Evolutionary conservation across 2,113 vertebrate genomes (phyloP), one percentile per base, ranked within the genome.

Genomic region (Carassius auratus): DNA sequence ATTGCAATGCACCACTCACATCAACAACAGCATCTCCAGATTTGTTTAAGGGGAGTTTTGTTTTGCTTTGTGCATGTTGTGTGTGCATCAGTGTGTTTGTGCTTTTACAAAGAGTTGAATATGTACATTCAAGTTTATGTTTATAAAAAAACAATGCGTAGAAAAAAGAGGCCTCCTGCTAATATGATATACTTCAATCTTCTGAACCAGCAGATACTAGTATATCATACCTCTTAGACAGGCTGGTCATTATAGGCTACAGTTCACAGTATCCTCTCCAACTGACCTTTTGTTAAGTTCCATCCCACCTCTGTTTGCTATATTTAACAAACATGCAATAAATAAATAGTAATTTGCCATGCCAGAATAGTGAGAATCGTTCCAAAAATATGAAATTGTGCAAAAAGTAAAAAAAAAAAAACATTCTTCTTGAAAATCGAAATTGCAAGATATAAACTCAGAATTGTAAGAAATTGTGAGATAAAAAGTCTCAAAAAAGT

Each of bases 21-120:
- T 90, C 81, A 86, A 89, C 90, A 89, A 86, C 87, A 90, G 87
- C 19, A 15, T 61, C 33, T 62, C 36, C 19, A 61, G 50, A 77
- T n/a, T 76, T 30, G 48, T 14, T 64, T 68, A 17, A 68, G 30
- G 42, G 62, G 12, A 45, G 8, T 45, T 45, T 45, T 45, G 42
- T 48, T 89, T 89, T 88, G 86, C n/a, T 42, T 77, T 85, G 69
- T 74, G 73, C 71, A 26, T 82, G 68, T 86, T 9, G 26, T 81
- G 57, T 85, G 52, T 69, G 74, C 59, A 85, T 38, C 66, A 36
- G 64, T 86, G 15, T 50, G 38, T 86, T 36, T 81, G 48, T 50
- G 8, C 23, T 45, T 23, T 64, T 74, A 14, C 7, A 64, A 68
- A 23, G 69, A 85, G 80, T 48, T 52, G 8, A 8, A 26, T 61